Evolutionary conservation across 2,797 vertebrate species (phyloP).

Genomic region (Micromesistius poutassou): DNA sequence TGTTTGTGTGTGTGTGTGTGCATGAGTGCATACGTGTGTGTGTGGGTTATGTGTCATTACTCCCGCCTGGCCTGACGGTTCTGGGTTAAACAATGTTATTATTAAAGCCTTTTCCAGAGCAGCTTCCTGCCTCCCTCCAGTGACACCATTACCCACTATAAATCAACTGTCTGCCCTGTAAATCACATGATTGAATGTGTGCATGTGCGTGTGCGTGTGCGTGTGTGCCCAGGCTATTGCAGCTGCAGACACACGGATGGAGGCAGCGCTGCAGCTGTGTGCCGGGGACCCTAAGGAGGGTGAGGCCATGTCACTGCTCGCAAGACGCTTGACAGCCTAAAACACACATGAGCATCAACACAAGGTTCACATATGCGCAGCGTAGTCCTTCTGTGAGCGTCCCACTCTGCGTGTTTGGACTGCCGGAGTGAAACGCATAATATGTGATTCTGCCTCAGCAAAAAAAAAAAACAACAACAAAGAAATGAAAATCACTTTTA

Average conservation of each 20-base stretch:
- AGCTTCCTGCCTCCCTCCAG: constrained; percentile 54
- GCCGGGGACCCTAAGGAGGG: not conserved
- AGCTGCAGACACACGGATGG: constrained; percentile 44
- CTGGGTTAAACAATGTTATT: constrained; percentile 76
- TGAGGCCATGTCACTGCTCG: not conserved
- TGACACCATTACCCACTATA: constrained; percentile 65
- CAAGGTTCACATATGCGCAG: too few species aligned
- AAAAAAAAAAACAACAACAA: too few species aligned
- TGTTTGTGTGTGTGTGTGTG: constrained; percentile 15
- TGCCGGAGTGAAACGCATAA: too few species aligned
- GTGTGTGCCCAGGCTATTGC: constrained; percentile 22
- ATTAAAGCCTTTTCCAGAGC: constrained; percentile 64
- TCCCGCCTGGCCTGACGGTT: constrained; percentile 66
- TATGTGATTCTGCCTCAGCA: too few species aligned
- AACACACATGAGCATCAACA: too few species aligned
- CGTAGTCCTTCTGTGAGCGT: too few species aligned
- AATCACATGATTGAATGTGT: constrained; percentile 49
- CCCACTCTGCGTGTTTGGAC: too few species aligned
- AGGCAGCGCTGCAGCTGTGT: constrained; percentile 45
- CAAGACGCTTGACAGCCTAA: not conserved
- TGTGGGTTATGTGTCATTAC: constrained; percentile 50
- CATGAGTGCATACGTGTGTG: not conserved
- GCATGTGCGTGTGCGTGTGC: not conserved
- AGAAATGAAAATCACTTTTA: too few species aligned
- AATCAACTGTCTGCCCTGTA: constrained; percentile 67